phyloP scores from a whole-genome alignment of 2,888 invertebrate species.

The Onthophagus sagittarius region DNA sequence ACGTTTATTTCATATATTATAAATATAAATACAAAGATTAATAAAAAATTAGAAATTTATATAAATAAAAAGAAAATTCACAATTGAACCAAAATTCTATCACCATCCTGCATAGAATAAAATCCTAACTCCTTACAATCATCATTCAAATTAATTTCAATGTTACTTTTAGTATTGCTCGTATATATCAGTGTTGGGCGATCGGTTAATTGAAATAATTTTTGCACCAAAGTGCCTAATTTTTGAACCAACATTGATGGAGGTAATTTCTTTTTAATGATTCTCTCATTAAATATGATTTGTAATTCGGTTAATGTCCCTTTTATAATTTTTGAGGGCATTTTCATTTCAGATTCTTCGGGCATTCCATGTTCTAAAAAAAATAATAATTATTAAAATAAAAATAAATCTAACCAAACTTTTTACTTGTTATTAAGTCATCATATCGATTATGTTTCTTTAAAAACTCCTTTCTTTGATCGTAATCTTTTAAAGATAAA shows the following conservation, averaged over 20 bases:
- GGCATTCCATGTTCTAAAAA: conserved; percentile 76
- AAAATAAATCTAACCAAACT: conserved; percentile 15
- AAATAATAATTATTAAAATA: conserved; percentile 12
- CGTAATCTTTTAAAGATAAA: conserved; percentile 55
- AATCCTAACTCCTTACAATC: conserved; percentile 77
- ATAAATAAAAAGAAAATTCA: conserved; percentile 13
- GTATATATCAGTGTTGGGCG: conserved; percentile 52
- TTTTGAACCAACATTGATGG: conserved; percentile 79
- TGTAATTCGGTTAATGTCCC: conserved; percentile 65
- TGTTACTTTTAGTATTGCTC: conserved; percentile 57
- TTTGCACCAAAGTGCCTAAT: conserved; percentile 73
- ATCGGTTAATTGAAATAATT: conserved; percentile 60
- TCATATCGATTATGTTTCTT: conserved; percentile 73
- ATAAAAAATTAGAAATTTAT: conserved; percentile 12
- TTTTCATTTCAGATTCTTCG: conserved; percentile 67
- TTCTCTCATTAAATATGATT: conserved; percentile 52
- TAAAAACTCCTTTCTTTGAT: conserved; percentile 57
- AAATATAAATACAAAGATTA: not conserved
- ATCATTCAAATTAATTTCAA: conserved; percentile 75
- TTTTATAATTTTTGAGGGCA: conserved; percentile 59
- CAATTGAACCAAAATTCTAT: conserved; percentile 60
- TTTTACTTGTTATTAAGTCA: conserved; percentile 70
- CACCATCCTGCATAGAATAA: conserved; percentile 81
- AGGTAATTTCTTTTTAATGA: conserved; percentile 66
- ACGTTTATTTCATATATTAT: too few species aligned